Percentiles rank a stretch among this genome's conserved stretches.
These are phyloP conservation scores for Hyperoplus lanceolatus DNA, from an alignment of 2,797 vertebrate genomes.

Conservation along the genomic window DNA sequence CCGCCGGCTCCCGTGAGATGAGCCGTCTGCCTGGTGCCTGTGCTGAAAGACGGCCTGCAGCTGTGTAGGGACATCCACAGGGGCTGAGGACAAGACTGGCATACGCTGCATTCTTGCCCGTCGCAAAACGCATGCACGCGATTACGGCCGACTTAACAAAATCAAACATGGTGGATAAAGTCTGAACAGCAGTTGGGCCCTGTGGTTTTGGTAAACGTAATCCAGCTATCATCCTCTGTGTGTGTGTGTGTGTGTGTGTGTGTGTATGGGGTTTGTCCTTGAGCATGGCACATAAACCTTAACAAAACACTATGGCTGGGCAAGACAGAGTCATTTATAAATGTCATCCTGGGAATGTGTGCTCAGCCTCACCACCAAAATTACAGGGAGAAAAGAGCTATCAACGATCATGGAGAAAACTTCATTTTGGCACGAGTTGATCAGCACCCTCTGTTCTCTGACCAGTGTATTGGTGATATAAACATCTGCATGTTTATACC, in stretches of 20 bases:
- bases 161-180: constrained; percentile 5
- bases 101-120: constrained; percentile 63
- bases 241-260: not conserved
- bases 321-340: not conserved
- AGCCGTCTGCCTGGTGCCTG: constrained; percentile 61
- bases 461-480: not conserved
- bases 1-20: constrained; percentile 42
- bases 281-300: constrained; percentile 34
- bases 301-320: constrained; percentile 4
- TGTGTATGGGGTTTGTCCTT: not conserved
- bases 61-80: constrained; percentile 49
- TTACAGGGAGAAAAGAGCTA: not conserved
- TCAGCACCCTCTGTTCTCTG: not conserved
- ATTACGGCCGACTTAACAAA: constrained; percentile 1
- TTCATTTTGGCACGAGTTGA: not conserved
- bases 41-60: constrained; percentile 58
- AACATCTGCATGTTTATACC: constrained; percentile 20
- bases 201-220: constrained; percentile 9
- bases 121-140: constrained; percentile 37
- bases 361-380: not conserved
- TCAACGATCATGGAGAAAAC: not conserved
- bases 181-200: constrained; percentile 5
- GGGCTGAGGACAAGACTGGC: constrained; percentile 42
- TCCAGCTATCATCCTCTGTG: constrained; percentile 4
- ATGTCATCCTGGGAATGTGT: not conserved